A percentile compares a stretch with the other conserved stretches of the same genome.
phyloP scores from a whole-genome alignment of 2,888 invertebrate genomes.

The Drosophila eohydei region DNA sequence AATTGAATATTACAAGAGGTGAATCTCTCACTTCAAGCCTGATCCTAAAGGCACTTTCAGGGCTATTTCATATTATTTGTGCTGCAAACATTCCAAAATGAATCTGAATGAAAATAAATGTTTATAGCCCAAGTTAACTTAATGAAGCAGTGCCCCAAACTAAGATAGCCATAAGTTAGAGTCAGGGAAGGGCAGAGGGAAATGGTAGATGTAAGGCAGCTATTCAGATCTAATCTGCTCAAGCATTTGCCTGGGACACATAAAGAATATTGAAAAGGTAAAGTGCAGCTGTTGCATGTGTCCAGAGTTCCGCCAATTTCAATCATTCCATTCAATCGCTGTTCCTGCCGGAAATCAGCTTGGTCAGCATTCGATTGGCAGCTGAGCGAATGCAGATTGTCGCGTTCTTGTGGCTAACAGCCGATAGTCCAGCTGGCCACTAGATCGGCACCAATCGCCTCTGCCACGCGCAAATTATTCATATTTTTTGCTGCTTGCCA shows the following conservation, averaged over 20 bases:
- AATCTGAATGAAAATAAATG: too few relatives aligned
- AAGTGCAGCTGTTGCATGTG: neutral
- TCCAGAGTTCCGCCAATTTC: slow-evolving; percentile 2
- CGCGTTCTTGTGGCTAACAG: slow-evolving; percentile 18
- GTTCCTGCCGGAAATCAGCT: slow-evolving; percentile 39
- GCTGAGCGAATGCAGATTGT: slow-evolving; percentile 20
- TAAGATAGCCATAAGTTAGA: too few relatives aligned
- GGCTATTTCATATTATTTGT: too few relatives aligned
- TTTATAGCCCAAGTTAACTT: too few relatives aligned
- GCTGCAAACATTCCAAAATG: too few relatives aligned
- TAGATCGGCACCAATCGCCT: neutral
- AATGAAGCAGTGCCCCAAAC: too few relatives aligned
- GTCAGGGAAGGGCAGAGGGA: neutral
- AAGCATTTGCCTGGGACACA: neutral
- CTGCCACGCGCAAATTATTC: slow-evolving; percentile 49
- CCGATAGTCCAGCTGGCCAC: neutral
- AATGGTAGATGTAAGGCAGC: neutral
- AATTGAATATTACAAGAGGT: neutral
- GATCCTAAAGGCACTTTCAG: too few relatives aligned
- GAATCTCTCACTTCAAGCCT: neutral
- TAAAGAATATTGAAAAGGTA: neutral
- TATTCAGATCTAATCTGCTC: neutral
- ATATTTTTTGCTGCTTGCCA: slow-evolving; percentile 35
- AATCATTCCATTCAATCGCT: neutral
- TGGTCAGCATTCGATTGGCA: slow-evolving; percentile 41